phyloP scores from a whole-genome alignment of 2,113 vertebrate species.

The Oxyura jamaicensis region DNA sequence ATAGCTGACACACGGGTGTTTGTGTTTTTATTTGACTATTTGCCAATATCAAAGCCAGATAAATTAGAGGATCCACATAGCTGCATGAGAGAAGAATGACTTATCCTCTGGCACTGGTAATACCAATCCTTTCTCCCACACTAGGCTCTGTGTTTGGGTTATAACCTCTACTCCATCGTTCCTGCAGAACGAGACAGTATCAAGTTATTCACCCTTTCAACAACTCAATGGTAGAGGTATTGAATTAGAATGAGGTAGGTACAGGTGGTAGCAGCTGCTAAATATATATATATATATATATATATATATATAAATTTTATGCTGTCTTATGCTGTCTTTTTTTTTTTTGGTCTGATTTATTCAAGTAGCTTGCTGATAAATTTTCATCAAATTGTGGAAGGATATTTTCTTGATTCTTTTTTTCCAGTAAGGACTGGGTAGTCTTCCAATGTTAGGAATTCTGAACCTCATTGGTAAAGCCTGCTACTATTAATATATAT shows the following conservation, averaged over 20 bases:
- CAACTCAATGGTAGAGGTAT: constrained; percentile 47
- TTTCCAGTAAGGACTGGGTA: background rate
- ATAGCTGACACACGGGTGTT: constrained; percentile 37
- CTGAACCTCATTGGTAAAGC: background rate
- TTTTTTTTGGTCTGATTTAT: background rate
- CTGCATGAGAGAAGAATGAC: constrained; percentile 46
- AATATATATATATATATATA: constrained; percentile 12
- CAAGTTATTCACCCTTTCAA: constrained; percentile 69
- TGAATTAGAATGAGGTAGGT: constrained; percentile 63
- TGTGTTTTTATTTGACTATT: background rate
- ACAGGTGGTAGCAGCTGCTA: constrained; percentile 75
- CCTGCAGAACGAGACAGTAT: constrained; percentile 41
- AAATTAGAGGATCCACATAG: constrained; percentile 34
- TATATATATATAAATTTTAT: background rate
- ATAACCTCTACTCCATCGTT: background rate
- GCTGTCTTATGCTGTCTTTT: no score
- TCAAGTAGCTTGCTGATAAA: background rate
- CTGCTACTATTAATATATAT: background rate
- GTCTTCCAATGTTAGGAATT: background rate
- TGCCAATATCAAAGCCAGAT: constrained; percentile 54
- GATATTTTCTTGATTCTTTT: background rate
- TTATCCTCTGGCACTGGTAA: constrained; percentile 12
- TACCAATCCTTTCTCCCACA: constrained; percentile 14
- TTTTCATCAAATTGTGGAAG: background rate
- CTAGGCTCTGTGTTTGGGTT: constrained; percentile 29